Conservation (phyloP, 1,140 invertebrate species). For the Harpegnathos saltator region DNA sequence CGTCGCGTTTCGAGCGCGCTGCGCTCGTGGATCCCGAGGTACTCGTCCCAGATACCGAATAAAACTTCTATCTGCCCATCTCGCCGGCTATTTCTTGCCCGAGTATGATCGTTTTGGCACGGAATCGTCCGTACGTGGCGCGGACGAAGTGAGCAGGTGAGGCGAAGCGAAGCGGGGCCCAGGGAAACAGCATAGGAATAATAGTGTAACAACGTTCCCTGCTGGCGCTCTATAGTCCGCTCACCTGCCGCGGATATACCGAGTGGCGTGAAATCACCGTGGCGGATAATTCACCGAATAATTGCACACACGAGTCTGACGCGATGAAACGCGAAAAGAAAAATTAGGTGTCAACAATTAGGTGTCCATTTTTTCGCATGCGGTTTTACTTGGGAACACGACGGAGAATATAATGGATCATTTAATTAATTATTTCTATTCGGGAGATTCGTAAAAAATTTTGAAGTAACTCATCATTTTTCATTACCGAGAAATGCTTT, state of each 20-base stretch:
- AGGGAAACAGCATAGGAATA: slow-evolving; percentile 79
- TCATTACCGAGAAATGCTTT: too few relatives aligned
- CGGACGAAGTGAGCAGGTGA: slow-evolving; percentile 70
- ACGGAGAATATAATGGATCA: too few relatives aligned
- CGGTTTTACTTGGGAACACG: too few relatives aligned
- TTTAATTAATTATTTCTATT: too few relatives aligned
- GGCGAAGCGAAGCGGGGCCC: slow-evolving; percentile 76
- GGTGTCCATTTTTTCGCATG: too few relatives aligned
- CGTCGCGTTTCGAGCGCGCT: neutral
- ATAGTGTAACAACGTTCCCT: slow-evolving; percentile 81
- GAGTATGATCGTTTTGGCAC: slow-evolving; percentile 53
- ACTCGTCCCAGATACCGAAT: slow-evolving; percentile 37
- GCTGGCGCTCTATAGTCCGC: slow-evolving; percentile 80
- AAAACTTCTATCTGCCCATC: slow-evolving; percentile 38
- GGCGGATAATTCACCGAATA: neutral
- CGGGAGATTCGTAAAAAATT: too few relatives aligned
- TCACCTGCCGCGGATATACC: slow-evolving; percentile 76
- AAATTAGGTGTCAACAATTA: too few relatives aligned
- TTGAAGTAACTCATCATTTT: too few relatives aligned
- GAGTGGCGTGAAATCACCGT: slow-evolving; percentile 71
- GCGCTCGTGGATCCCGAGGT: slow-evolving; percentile 9
- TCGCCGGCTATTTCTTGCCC: slow-evolving; percentile 15
- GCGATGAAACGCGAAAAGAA: too few relatives aligned
- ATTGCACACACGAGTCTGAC: neutral
- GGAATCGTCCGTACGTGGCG: slow-evolving; percentile 52